These are phyloP conservation scores for Leucophenga varia DNA, from an alignment of 1,140 invertebrate genomes.

Conservation along the genomic window DNA sequence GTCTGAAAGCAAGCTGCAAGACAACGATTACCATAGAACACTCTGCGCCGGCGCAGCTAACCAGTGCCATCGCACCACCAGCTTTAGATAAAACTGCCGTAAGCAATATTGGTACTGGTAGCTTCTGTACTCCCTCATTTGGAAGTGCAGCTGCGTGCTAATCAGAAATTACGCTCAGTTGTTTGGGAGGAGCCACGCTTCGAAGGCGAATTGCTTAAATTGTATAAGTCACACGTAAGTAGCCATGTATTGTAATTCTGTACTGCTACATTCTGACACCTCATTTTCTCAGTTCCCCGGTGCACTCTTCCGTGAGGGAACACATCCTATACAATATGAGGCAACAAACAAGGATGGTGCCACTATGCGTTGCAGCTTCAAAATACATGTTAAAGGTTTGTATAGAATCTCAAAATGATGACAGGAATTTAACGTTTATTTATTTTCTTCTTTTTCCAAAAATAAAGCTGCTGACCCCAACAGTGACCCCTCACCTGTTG, in stretches of 20 bases:
- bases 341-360: conserved; percentile 66
- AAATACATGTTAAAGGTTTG: conserved; percentile 63
- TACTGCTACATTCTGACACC: too few relatives aligned
- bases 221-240: conserved; percentile 67
- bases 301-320: conserved; percentile 61
- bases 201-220: conserved; percentile 60
- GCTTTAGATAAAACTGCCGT: too few relatives aligned
- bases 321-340: conserved; percentile 66
- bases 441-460: too few relatives aligned
- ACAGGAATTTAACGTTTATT: too few relatives aligned
- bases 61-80: not conserved
- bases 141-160: conserved; percentile 61
- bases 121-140: conserved; percentile 66
- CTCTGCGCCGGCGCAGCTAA: conserved; percentile 24
- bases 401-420: too few relatives aligned
- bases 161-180: conserved; percentile 61
- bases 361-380: conserved; percentile 65
- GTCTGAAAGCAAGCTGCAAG: conserved; percentile 62
- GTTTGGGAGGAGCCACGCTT: conserved; percentile 72
- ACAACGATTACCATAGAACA: conserved; percentile 66
- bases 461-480: not conserved
- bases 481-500: conserved; percentile 2
- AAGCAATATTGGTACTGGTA: conserved; percentile 54
- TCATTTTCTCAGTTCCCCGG: conserved; percentile 61
- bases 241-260: too few relatives aligned